Conservation (phyloP, 2,888 invertebrate species). For the Phyllotreta cruciferae region DNA sequence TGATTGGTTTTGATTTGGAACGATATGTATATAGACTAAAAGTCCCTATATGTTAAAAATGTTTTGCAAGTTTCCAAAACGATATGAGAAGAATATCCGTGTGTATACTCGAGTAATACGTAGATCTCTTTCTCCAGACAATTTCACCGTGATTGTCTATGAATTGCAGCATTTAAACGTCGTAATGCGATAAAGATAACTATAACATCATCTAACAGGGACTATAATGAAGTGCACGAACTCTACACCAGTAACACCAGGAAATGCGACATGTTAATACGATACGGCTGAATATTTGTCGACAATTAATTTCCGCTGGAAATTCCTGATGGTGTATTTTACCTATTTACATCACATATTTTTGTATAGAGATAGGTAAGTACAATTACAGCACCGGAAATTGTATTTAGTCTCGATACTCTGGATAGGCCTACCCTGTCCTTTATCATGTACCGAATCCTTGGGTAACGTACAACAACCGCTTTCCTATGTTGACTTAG, state of each 20-base stretch:
- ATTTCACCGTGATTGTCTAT: constrained; percentile 6
- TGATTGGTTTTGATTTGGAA: no score
- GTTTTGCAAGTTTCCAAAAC: no score
- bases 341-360: background rate
- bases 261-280: background rate
- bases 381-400: background rate
- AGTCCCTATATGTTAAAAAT: no score
- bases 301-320: background rate
- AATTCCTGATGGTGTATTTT: background rate
- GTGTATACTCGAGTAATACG: background rate
- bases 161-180: constrained; percentile 7
- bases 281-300: background rate
- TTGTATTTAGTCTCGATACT: no score
- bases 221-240: constrained; percentile 4
- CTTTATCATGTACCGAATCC: constrained; percentile 51
- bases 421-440: constrained; percentile 25
- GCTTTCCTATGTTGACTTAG: constrained; percentile 48
- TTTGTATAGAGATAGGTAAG: background rate
- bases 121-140: background rate
- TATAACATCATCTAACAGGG: constrained; percentile 10
- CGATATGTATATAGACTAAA: no score
- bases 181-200: constrained; percentile 10
- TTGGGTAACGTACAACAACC: constrained; percentile 48
- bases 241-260: background rate
- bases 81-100: background rate